Base-by-base conservation (phyloP, 2,888 invertebrate genomes). In the Drosophila anomalata region DNA sequence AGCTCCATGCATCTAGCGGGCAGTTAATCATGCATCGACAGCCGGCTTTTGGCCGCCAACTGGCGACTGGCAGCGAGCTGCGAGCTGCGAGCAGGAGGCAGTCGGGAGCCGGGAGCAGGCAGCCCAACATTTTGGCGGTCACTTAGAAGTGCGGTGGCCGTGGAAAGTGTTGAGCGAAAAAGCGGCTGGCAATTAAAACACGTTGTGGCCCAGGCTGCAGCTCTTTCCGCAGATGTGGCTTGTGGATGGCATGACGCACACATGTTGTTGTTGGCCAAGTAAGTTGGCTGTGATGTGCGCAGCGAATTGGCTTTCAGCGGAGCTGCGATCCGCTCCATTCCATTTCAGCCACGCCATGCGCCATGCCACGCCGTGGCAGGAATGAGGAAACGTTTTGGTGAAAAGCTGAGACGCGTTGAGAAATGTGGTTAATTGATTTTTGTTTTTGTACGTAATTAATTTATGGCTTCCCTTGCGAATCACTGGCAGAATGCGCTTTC, bases 1-100 rank as follows among this genome's bases (percentile, higher is more conserved):
- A 68, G 78, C 70, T 17, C 14, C 26, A 17, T 53, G 14, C 39
- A 53, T 20, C 14, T 33, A 14, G 20, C 44, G 61, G 62, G 89
- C 89, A 86, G 88, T 90, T 90, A 90, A 89, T 89, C 90, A 90
- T 88, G 86, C 81, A 89, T 87, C 86, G 86, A 79, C 73, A 72
- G 54, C 54, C 56, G 65, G 44, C 55, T 55, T 56, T 36, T 57
- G 57, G 20, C 48, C 20, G 14, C 48, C 47, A 47, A 62, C 62
- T 62, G 61, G 42, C 62, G 42, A 39, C 36, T 7, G 8, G 26
- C 29, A 22, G 14, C 29, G 6, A n/a, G 17, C 24, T 44, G 24
- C n/a, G 39, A 44, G 54, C n/a, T n/a, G 17, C 72, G 62, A 61
- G 52, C 36, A 24, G 44, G 39, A 44, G 54, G 53, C 46, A 68